Evolutionary conservation across 2,113 vertebrate species (phyloP), one percentile per base, ranked within the genome.

Genomic region (Gallinago undulata): DNA sequence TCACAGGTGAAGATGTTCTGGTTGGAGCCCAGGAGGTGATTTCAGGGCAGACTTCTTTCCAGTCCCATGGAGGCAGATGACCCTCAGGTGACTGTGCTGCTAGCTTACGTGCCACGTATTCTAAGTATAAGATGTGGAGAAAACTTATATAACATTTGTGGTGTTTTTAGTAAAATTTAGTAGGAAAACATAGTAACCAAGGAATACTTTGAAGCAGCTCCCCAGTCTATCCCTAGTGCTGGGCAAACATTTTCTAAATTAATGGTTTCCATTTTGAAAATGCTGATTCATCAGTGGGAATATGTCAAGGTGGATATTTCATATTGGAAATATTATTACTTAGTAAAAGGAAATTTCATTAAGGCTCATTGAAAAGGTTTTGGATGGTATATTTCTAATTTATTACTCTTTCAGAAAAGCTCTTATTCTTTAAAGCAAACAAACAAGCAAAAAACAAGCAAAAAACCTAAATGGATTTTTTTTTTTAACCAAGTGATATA

Each of bases 211-310:
- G 47, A 70, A 74, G 39, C 28, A 89, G 22, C 11, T 76, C 47
- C 21, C 19, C 25, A n/a, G 3, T 37, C 41, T 87, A 15, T 39
- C 74, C 31, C 25, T 75, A 43, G 12, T 27, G 11, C 56, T 79
- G 57, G 48, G 24, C 56, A 79, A 82, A 53, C 6, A 15, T 48
- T 76, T 91, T 74, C 24, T 83, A 27, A 89, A 66, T 74, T 16
- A 76, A 12, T 41, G 11, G 47, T 96, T 70, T 79, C n/a, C 55
- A 15, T 63, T 88, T 83, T 77, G 53, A 93, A 94, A 93, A 67
- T 39, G 51, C 55, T 80, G 55, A 62, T 62, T 69, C n/a, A n/a
- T 47, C 47, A n/a, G 25, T 64, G 43, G 41, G 41, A 86, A 39
- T n/a, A 55, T 28, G 27, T 88, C 75, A 70, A 59, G 19, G 51